Conservation (phyloP, 1,140 invertebrate genomes). For the Chelonus insularis region DNA sequence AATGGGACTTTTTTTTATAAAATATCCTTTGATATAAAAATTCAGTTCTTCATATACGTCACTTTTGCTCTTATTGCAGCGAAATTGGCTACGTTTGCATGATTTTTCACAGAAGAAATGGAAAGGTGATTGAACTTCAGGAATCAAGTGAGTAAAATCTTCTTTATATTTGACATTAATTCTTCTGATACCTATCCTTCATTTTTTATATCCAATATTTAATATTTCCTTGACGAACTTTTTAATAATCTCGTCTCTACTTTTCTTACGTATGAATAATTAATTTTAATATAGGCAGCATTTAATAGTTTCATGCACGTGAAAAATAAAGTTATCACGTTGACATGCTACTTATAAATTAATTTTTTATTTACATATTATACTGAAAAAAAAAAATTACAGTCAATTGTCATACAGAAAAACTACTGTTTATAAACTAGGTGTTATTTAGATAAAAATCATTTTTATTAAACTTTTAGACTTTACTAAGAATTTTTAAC, state of each 20-base stretch:
- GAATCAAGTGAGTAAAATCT: constrained; percentile 56
- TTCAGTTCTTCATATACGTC: constrained; percentile 9
- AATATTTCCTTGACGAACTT: constrained; percentile 1
- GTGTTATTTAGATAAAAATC: no score
- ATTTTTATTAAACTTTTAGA: no score
- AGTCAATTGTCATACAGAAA: no score
- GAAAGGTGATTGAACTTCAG: constrained; percentile 65
- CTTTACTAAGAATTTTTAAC: no score
- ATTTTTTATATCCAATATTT: background rate
- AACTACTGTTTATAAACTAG: no score
- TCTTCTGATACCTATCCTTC: background rate
- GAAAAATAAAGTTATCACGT: no score
- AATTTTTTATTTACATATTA: no score
- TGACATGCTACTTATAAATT: no score
- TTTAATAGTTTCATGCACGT: no score
- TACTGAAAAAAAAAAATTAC: no score
- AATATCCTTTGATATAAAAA: constrained; percentile 20
- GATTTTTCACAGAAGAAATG: constrained; percentile 63
- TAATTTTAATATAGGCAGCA: no score
- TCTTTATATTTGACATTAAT: constrained; percentile 1
- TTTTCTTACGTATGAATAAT: background rate
- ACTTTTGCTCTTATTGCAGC: constrained; percentile 53
- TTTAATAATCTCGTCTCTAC: constrained; percentile 17
- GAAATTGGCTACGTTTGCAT: constrained; percentile 66
- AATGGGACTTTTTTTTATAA: constrained; percentile 10